Conservation (phyloP, 2,888 invertebrate species). For the Eulithis prunata region DNA sequence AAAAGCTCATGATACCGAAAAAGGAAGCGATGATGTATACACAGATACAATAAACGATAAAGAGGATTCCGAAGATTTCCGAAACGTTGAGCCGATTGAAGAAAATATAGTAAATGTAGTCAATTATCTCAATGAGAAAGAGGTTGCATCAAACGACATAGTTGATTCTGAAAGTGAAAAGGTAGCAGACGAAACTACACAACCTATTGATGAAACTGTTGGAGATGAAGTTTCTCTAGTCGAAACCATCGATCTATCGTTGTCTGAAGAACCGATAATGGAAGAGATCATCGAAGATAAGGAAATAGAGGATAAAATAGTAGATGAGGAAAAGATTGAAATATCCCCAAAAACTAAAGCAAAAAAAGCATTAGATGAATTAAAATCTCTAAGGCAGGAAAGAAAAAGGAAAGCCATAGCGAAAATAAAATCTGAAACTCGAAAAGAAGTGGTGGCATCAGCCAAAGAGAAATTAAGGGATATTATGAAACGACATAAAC, state of each 20-base stretch:
- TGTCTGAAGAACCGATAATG: constrained; percentile 8
- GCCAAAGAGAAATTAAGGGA: constrained; percentile 80
- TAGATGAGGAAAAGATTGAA: constrained; percentile 29
- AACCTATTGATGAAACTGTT: constrained; percentile 31
- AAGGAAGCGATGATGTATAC: constrained; percentile 28
- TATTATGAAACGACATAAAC: constrained; percentile 78
- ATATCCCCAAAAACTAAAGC: constrained; percentile 51
- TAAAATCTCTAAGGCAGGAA: constrained; percentile 65
- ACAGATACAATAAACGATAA: background rate
- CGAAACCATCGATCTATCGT: constrained; percentile 12
- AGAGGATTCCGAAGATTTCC: constrained; percentile 15
- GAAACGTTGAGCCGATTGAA: constrained; percentile 22
- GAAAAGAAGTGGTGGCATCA: constrained; percentile 76
- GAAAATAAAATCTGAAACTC: constrained; percentile 78
- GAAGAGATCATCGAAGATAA: constrained; percentile 25
- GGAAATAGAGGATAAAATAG: constrained; percentile 9
- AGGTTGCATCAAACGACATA: constrained; percentile 33
- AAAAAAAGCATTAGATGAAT: constrained; percentile 64
- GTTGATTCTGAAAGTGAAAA: constrained; percentile 24
- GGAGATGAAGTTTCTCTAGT: constrained; percentile 22
- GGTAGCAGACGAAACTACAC: constrained; percentile 12
- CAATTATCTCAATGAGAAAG: constrained; percentile 31
- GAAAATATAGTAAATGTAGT: constrained; percentile 33
- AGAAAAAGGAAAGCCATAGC: constrained; percentile 73
- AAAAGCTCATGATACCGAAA: constrained; percentile 29